phyloP scores from a whole-genome alignment of 2,888 invertebrate species.

The Dynastes hyllus region DNA sequence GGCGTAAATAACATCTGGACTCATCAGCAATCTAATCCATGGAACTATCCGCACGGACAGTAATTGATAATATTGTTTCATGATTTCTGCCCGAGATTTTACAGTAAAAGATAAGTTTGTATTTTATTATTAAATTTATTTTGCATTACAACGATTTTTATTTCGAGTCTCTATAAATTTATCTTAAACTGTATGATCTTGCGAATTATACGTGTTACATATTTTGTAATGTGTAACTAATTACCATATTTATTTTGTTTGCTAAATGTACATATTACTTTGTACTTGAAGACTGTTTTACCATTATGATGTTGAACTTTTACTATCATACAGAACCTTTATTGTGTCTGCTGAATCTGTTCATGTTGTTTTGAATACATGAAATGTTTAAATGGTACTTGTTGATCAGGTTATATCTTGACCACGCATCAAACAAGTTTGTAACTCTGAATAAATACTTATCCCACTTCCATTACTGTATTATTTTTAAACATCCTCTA shows the following conservation, averaged over 20 bases:
- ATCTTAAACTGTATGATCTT: conserved; percentile 45
- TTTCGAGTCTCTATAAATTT: conserved; percentile 34
- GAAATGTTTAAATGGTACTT: conserved; percentile 34
- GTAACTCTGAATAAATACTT: conserved; percentile 45
- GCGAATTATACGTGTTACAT: conserved; percentile 9
- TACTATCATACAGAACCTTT: conserved; percentile 29
- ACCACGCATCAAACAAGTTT: conserved; percentile 30
- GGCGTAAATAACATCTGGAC: conserved; percentile 69
- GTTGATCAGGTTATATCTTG: conserved; percentile 31
- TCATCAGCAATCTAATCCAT: conserved; percentile 67
- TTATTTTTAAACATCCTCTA: conserved; percentile 6
- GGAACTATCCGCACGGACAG: conserved; percentile 65
- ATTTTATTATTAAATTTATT: conserved; percentile 31
- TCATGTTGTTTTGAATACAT: conserved; percentile 29
- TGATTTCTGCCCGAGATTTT: conserved; percentile 39
- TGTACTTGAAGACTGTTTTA: conserved; percentile 35
- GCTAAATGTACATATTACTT: conserved; percentile 40
- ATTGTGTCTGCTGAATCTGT: conserved; percentile 12
- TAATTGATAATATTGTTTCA: conserved; percentile 44
- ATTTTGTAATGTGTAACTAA: conserved; percentile 5
- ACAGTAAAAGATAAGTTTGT: conserved; percentile 51
- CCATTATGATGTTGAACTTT: conserved; percentile 32
- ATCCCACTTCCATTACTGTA: conserved; percentile 28
- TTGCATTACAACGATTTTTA: neutral
- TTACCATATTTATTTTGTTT: conserved; percentile 34